Evolutionary conservation across 2,113 vertebrate genomes (phyloP), one percentile per base, ranked within the genome.

Genomic region (Tor tambroides): DNA sequence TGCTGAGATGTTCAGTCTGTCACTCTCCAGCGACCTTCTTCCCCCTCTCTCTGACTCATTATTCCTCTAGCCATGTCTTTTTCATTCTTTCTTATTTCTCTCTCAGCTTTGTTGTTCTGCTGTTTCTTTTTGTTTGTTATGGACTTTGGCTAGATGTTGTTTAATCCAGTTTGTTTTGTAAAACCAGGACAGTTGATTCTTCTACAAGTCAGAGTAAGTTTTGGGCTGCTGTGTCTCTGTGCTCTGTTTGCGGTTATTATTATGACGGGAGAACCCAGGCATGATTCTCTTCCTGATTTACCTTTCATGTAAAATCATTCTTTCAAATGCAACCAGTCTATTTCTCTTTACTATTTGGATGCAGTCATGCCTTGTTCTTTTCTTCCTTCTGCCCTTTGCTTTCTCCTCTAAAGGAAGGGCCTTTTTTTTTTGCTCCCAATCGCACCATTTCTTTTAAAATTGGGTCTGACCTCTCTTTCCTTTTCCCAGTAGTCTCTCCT

Each of bases 351-450:
- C 89, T 86, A 80, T 89, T 91, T 87, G 81, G 85, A 87, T 86
- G 74, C 21, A 61, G 54, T n/a, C 54, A 61, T 38, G 51, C 56
- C 6, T 54, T 9, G 17, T 21, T 38, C 54, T 80, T 23, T 26
- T 84, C 63, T 19, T 90, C 75, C 84, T 77, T 81, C 84, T 89
- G 88, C 89, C 88, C 88, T 90, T 87, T 86, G 46, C 87, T 76
- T 80, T 35, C 26, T 83, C 14, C 65, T 67, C 28, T 46, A 30
- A 56, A 46, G 12, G 26, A 14, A 67, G 71, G 80, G 46, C 21
- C 23, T 21, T 56, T 35, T 87, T 35, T 87, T 61, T 49, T 54
- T 38, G 10, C 7, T 41, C 32, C n/a, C 32, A 12, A 7, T 51
- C 10, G 4, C 74, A 65, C 59, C 23, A 35, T 59, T 41, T 80